Percentiles rank a stretch among this genome's conserved stretches.
Conservation (phyloP, 1,140 invertebrate species). For the Drosophila melanogaster region DNA sequence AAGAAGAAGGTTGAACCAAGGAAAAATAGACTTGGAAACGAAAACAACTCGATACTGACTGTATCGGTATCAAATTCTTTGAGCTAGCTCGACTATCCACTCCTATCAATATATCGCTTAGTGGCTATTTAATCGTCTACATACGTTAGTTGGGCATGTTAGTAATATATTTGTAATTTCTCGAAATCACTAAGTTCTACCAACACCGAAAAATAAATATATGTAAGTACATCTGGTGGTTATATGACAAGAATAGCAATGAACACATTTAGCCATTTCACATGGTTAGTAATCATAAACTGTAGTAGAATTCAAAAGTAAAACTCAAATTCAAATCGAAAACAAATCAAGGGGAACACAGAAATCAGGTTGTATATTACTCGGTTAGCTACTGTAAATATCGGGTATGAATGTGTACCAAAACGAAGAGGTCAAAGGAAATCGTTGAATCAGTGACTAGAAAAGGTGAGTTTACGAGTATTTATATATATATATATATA, state of each 20-base stretch:
- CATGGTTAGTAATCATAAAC: constrained; percentile 49
- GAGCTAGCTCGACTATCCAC: constrained; percentile 40
- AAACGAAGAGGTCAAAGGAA: constrained; percentile 31
- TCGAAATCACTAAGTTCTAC: constrained; percentile 75
- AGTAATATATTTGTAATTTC: constrained; percentile 39
- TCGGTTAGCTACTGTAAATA: constrained; percentile 36
- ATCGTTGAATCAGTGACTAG: constrained; percentile 47
- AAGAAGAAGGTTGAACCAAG: constrained; percentile 57
- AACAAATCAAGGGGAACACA: constrained; percentile 36
- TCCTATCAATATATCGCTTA: constrained; percentile 29
- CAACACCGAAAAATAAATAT: constrained; percentile 78
- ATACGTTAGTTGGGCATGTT: constrained; percentile 47
- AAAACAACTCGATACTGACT: constrained; percentile 14
- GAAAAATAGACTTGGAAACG: constrained; percentile 42
- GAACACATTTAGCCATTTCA: constrained; percentile 76
- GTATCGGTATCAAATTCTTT: constrained; percentile 28
- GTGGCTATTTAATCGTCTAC: constrained; percentile 33
- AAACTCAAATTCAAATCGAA: constrained; percentile 46
- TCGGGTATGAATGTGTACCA: constrained; percentile 33
- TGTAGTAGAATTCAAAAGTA: constrained; percentile 27
- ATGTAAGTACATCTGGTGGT: constrained; percentile 68
- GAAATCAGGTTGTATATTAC: constrained; percentile 50
- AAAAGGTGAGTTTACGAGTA: constrained; percentile 47
- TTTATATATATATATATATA: constrained; percentile 41
- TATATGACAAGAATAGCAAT: constrained; percentile 80